Conservation (phyloP, 2,797 vertebrate species). For the Eurystomus glaucurus region DNA sequence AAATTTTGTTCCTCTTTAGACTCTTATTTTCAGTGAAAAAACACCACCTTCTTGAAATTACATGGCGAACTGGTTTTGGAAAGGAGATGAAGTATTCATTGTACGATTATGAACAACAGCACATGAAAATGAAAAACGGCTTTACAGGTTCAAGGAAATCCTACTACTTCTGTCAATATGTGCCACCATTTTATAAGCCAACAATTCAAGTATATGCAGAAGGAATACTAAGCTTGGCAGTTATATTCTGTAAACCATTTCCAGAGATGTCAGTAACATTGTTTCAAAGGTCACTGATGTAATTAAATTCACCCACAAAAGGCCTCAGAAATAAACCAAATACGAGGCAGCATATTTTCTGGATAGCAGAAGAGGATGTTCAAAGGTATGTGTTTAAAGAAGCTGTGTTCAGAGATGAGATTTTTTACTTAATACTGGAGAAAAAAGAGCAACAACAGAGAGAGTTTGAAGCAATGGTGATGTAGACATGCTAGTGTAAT, state of each 20-base stretch:
- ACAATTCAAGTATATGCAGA: background rate
- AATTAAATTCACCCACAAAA: constrained; percentile 18
- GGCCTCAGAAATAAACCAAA: background rate
- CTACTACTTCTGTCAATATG: background rate
- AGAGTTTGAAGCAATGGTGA: constrained; percentile 27
- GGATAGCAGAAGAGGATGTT: background rate
- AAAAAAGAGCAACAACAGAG: constrained; percentile 46
- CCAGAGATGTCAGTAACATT: background rate
- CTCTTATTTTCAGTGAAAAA: constrained; percentile 49
- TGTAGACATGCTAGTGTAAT: constrained; percentile 33
- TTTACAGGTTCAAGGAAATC: constrained; percentile 9
- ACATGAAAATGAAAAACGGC: background rate
- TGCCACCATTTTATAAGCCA: background rate
- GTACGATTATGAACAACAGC: constrained; percentile 1
- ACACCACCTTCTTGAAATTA: background rate
- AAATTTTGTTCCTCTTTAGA: constrained; percentile 54
- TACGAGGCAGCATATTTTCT: background rate
- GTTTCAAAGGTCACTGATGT: constrained; percentile 8
- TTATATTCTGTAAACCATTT: background rate
- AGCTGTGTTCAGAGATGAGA: constrained; percentile 13
- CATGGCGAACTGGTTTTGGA: constrained; percentile 2
- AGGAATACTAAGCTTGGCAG: background rate
- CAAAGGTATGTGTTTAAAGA: background rate
- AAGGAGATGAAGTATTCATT: constrained; percentile 21
- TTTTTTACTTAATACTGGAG: constrained; percentile 4